A percentile compares a stretch with the other conserved stretches of the same genome.
phyloP scores from a whole-genome alignment of 2,113 vertebrate genomes.

The Rafetus swinhoei region DNA sequence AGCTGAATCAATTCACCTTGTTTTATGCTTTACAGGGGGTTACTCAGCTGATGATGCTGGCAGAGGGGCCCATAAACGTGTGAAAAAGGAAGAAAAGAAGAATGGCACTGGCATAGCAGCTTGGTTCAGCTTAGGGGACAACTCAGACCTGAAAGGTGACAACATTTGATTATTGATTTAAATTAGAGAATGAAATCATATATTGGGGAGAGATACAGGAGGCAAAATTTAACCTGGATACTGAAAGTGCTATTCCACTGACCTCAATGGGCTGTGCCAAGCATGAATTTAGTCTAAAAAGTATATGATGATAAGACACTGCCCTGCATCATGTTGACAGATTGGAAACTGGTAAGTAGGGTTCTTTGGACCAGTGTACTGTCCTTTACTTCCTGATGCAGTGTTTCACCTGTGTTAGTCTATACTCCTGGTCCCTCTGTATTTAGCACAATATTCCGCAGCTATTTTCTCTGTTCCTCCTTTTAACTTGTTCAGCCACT shows the following conservation, averaged over 20 bases:
- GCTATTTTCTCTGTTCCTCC: neutral
- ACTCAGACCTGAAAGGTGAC: neutral
- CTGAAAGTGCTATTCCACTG: neutral
- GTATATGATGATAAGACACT: neutral
- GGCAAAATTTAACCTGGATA: neutral
- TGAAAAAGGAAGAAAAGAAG: neutral
- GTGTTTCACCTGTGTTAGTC: neutral
- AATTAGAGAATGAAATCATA: neutral
- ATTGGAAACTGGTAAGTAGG: neutral
- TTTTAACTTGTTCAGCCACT: neutral
- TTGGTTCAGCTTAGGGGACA: neutral
- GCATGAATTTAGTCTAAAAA: neutral
- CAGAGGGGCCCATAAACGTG: neutral
- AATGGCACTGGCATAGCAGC: neutral
- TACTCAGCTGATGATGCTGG: neutral
- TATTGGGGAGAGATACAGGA: neutral
- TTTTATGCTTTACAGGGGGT: neutral
- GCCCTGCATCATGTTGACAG: neutral
- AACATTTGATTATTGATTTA: neutral
- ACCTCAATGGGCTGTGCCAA: neutral
- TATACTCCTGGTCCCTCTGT: neutral
- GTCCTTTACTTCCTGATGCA: neutral
- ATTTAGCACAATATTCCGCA: neutral
- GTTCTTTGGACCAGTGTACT: accelerated
- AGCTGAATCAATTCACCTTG: neutral